A percentile compares a stretch with the other conserved stretches of the same genome.
Conservation (phyloP, 2,888 invertebrate genomes). For the Dysmachus trigonus region DNA sequence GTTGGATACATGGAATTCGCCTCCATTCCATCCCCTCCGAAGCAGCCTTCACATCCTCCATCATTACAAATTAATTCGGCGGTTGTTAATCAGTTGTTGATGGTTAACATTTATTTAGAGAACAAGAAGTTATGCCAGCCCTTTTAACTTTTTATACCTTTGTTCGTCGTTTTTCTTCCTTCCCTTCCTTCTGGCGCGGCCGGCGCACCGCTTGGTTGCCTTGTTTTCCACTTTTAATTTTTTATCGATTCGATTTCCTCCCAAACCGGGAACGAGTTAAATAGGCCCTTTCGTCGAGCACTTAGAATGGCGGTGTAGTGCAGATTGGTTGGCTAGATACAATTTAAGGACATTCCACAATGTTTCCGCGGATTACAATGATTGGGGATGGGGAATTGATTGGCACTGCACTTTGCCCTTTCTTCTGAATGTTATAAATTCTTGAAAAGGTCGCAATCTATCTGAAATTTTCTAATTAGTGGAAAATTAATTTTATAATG, state of each 20-base stretch:
- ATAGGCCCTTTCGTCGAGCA: not conserved
- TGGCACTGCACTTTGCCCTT: not conserved
- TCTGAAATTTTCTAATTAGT: not conserved
- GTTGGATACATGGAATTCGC: too few relatives aligned
- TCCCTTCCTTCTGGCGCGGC: not conserved
- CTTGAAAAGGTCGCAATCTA: not conserved
- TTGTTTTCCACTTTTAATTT: not conserved
- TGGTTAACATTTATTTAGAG: constrained; percentile 46
- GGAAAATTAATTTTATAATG: not conserved
- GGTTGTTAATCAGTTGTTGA: constrained; percentile 49
- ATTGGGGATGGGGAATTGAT: not conserved
- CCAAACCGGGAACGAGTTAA: not conserved
- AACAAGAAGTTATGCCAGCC: not conserved
- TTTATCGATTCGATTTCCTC: not conserved
- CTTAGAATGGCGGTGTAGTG: not conserved
- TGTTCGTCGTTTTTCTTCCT: not conserved
- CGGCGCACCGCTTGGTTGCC: not conserved
- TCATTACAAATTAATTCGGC: constrained; percentile 47
- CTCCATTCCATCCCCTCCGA: too few relatives aligned
- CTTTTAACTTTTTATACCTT: not conserved
- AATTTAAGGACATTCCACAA: not conserved
- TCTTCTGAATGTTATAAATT: not conserved
- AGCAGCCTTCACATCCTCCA: not conserved
- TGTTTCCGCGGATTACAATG: not conserved
- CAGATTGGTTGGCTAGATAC: not conserved